Evolutionary conservation across 1,140 invertebrate genomes (phyloP), one percentile per base, ranked within the genome.

Genomic region (Sinonovacula constricta): DNA sequence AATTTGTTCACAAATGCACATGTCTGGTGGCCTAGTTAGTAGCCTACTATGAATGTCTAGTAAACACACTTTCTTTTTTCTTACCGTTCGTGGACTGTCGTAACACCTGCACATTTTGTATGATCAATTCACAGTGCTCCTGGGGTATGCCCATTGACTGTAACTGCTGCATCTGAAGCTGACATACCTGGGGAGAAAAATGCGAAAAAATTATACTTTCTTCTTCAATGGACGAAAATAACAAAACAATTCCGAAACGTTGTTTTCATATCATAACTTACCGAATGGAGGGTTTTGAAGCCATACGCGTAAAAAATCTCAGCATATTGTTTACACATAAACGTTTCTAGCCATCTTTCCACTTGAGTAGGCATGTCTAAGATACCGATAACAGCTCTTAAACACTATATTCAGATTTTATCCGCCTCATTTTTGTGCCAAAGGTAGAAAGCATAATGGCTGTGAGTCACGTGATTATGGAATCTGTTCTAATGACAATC

Each of bases 271-370:
- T 34, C 31, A 71, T 45, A 30, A 83, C 88, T 88, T 82, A 90
- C 89, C 51, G 87, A 86, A 63, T 88, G 86, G 22, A 90, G 82
- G 24, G 89, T 88, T 86, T 87, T 88, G 69, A 86, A 89, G 62
- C 89, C 89, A 71, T 83, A 88, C 39, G 81, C 83, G 67, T 88
- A 87, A 77, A 90, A 89, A 39, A 79, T 81, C 65, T 86, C 81
- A 14, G 89, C 87, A 82, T 89, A 90, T 67, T 90, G 88, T 79
- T 86, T 85, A 81, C 88, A 90, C 87, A 90, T 87, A 79, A 90
- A 89, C 30, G 89, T 87, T 70, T 87, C 87, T 39, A 90, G 85
- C 89, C 89, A 90, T 85, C 86, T 76, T 81, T 87, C 89, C 15
- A 90, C 87, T 45, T 86, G 84, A 57, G 85, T 83, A 56, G 88